Conservation (phyloP, 2,888 invertebrate species). For the Steromphala cineraria region DNA sequence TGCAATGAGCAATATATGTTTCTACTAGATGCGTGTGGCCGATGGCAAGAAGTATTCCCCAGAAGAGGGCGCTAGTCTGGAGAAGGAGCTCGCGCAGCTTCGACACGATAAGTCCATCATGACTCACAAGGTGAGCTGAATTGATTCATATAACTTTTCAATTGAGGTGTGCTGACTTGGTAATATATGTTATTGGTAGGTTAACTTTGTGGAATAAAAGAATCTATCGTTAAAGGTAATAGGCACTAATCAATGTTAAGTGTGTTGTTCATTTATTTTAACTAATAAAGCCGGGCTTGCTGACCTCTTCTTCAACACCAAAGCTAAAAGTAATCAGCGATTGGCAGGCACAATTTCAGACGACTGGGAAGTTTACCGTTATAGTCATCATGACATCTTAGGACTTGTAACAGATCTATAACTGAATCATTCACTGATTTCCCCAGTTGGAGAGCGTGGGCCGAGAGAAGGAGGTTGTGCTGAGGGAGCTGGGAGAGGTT, state of each 20-base stretch:
- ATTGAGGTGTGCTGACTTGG: too few relatives aligned
- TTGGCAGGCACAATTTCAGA: too few relatives aligned
- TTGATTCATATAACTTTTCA: background rate
- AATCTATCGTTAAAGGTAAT: too few relatives aligned
- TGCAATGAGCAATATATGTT: background rate
- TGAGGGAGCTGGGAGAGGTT: conserved; percentile 59
- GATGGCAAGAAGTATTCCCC: conserved; percentile 64
- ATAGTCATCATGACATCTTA: too few relatives aligned
- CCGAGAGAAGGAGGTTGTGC: conserved; percentile 65
- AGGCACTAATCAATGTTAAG: too few relatives aligned
- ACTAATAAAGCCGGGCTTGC: too few relatives aligned
- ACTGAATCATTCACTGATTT: background rate
- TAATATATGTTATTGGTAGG: background rate
- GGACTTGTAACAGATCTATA: too few relatives aligned
- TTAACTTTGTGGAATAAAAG: too few relatives aligned
- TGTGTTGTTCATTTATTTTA: too few relatives aligned
- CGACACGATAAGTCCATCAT: conserved; percentile 66
- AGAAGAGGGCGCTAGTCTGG: conserved; percentile 63
- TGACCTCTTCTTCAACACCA: too few relatives aligned
- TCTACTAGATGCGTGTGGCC: conserved; percentile 49
- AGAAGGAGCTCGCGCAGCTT: conserved; percentile 65
- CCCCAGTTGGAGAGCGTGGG: conserved; percentile 64
- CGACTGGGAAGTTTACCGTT: too few relatives aligned
- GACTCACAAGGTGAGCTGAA: conserved; percentile 57
- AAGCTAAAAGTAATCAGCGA: too few relatives aligned